Evolutionary conservation across 2,113 vertebrate genomes (phyloP), one percentile per base, ranked within the genome.

Genomic region (Varanus salvator): DNA sequence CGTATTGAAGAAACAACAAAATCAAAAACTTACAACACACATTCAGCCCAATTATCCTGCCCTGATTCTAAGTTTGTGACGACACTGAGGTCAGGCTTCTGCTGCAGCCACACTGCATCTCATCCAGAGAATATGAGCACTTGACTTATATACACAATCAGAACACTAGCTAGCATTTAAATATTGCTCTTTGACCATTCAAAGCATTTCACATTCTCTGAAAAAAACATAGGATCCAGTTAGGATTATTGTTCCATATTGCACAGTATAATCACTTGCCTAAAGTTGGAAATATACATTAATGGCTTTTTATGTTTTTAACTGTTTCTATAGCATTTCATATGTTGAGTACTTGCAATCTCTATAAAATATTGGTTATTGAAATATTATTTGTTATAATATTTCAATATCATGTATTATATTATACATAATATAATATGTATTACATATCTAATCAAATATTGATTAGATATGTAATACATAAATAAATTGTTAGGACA

Each of bases 1-100:
- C 34, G 34, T 86, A 86, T 29, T 85, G 77, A 87, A 84, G 81
- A 89, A 92, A 66, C 4, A 91, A 60, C 25, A n/a, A 85, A 87
- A 88, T 44, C 68, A 90, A 91, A 64, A 77, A 29, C 29, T 57
- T n/a, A 27, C 7, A 88, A 77, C 60, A 15, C 85, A 81, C 3
- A 19, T 91, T 89, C 85, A 19, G 57, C 50, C 60, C 34, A 87
- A 14, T 92, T 80, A 21, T 80, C 86, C 34, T 87, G 89, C 29
- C 50, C 11, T 80, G 23, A 88, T 31, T 64, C 34, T 64, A 57
- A 54, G n/a, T 75, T 74, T 74, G 19, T 86, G 84, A 74, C 4
- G 75, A 86, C 29, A 11, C 71, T 74, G 57, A 19, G 21, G 66
- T 72, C 50, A 74, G 69, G 29, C 84, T 57, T 15, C 54, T 74